phyloP scores from a whole-genome alignment of 2,113 vertebrate genomes.

The Colaptes auratus region DNA sequence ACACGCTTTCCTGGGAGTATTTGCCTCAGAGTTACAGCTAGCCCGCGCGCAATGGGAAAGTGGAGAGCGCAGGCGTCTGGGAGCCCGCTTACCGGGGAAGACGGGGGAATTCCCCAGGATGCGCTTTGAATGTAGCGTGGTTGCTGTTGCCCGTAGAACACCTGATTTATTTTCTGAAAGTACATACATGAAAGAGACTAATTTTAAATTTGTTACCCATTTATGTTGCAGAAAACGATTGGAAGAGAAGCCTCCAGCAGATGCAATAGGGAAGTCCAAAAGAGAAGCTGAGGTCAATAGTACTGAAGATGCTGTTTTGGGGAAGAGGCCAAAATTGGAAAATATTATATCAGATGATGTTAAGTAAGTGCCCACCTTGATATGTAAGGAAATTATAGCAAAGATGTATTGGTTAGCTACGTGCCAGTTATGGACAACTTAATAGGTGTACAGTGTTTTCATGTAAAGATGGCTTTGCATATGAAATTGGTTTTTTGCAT shows the following conservation, averaged over 20 bases:
- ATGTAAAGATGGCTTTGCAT: rapidly evolving
- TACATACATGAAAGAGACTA: rapidly evolving
- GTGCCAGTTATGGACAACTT: rapidly evolving
- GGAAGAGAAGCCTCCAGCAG: slow-evolving; percentile 63
- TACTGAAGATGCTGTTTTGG: slow-evolving; percentile 78
- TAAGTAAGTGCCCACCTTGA: slow-evolving; percentile 75
- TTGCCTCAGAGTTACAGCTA: rapidly evolving
- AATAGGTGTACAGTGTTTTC: not conserved
- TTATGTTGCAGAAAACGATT: slow-evolving; percentile 74
- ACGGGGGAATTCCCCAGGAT: not conserved
- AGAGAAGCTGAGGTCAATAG: slow-evolving; percentile 78
- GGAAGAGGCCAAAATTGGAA: slow-evolving; percentile 87
- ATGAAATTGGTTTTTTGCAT: not conserved
- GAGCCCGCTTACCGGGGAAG: rapidly evolving
- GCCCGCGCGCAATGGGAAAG: rapidly evolving
- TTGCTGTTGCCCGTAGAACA: rapidly evolving
- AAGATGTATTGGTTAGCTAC: rapidly evolving
- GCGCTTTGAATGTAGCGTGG: rapidly evolving
- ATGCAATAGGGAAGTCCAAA: slow-evolving; percentile 68
- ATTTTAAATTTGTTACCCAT: rapidly evolving
- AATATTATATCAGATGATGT: slow-evolving; percentile 80
- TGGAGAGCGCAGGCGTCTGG: rapidly evolving
- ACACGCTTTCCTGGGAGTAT: rapidly evolving
- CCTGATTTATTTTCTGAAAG: rapidly evolving
- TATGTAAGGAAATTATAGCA: not conserved